Evolutionary conservation across 53 echinoderm and acorn worm species (phyloP), one percentile per base, ranked within the genome.

Genomic region (Patiria pectinifera): DNA sequence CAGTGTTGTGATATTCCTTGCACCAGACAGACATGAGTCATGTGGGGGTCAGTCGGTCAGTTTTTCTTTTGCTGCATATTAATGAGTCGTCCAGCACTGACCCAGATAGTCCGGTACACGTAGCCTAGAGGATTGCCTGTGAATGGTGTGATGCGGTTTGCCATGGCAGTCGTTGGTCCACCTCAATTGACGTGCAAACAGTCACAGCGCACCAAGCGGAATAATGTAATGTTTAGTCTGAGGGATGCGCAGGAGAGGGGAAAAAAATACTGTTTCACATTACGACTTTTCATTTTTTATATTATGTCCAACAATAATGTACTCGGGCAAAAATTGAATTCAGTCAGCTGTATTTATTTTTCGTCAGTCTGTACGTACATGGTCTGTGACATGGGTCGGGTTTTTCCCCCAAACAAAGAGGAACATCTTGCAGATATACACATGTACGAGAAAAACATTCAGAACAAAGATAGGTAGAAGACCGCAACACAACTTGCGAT

Each of bases 221-320:
- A 90, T 90, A 90, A 90, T 90, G 90, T 66, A 90, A 80, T 90
- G 90, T 69, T 90, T 80, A 81, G 90, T 80, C 90, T 90, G 79
- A 78, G 84, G 21, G 8, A 15, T 75, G 11, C 35, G 48, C 71
- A 48, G 19, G 75, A 75, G 22, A 76, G 48, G 74, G n/a, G 35
- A 78, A 88, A 14, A 78, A 76, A 18, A 59, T 61, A 18, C 15
- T 46, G 48, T 46, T 45, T 46, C 46, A 45, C 45, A 1, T 46
- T 46, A 10, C 4, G 6, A 79, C 80, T 66, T 9, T 58, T 59
- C 35, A 6, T 76, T 24, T 59, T 76, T 16, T 86, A 6, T 74
- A 48, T 10, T 76, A n/a, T 12, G 13, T 22, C 11, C 4, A 11
- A 5, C 18, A 22, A 76, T 5, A 24, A 11, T 76, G 11, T 76